phyloP scores from a whole-genome alignment of 2,797 vertebrate species.

The Lates japonicus region DNA sequence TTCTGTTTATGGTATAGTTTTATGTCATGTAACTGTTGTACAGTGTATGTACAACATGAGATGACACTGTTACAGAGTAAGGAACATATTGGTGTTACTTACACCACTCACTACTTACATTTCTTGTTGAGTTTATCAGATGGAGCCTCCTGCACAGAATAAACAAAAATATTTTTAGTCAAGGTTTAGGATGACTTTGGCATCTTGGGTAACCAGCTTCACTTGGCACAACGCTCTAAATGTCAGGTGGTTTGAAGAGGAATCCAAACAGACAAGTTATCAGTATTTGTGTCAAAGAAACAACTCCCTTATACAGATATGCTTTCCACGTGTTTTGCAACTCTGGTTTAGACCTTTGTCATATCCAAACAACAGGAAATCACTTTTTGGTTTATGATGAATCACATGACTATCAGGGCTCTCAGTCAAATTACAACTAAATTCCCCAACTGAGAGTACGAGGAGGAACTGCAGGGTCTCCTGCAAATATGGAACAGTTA shows the following conservation, averaged over 20 bases:
- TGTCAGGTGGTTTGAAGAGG: not conserved
- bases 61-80: not conserved
- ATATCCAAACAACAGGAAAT: no score
- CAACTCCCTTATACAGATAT: no score
- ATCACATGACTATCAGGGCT: no score
- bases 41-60: not conserved
- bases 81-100: not conserved
- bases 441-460: no score
- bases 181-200: not conserved
- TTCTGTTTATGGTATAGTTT: no score
- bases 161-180: not conserved
- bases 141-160: constrained; percentile 51
- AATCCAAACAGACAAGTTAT: not conserved
- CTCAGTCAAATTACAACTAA: not conserved
- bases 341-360: no score
- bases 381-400: no score
- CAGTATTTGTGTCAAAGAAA: no score
- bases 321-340: no score
- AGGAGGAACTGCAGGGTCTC: no score
- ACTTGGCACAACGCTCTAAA: not conserved
- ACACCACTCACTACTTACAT: constrained; percentile 61
- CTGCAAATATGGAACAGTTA: not conserved
- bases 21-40: no score
- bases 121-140: not conserved
- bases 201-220: not conserved